phyloP scores from a whole-genome alignment of 2,888 invertebrate genomes.

The Elmis aenea region DNA sequence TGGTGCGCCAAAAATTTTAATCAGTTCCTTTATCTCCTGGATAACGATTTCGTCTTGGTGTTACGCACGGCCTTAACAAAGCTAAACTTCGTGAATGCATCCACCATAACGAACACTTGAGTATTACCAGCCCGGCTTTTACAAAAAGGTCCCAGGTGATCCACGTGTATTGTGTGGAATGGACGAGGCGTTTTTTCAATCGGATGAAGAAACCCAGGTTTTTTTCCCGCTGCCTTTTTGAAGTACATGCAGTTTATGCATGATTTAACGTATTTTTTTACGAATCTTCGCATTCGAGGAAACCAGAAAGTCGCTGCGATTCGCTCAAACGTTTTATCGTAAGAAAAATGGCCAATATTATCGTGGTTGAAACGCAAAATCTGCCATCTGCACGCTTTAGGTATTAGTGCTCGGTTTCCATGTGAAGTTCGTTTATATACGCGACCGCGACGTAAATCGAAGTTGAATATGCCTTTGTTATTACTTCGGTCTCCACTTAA shows the following conservation, averaged over 20 bases:
- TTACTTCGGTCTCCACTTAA: slow-evolving; percentile 7
- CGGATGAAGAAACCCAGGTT: slow-evolving; percentile 8
- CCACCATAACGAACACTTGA: slow-evolving; percentile 22
- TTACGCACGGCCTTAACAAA: slow-evolving; percentile 18
- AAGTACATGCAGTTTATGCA: slow-evolving; percentile 10
- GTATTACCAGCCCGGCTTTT: slow-evolving; percentile 8
- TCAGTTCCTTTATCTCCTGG: background rate
- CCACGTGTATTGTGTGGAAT: slow-evolving; percentile 6
- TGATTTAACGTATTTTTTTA: slow-evolving; percentile 6
- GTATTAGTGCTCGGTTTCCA: slow-evolving; percentile 20
- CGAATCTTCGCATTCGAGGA: slow-evolving; percentile 19
- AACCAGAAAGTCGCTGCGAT: slow-evolving; percentile 26
- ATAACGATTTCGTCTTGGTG: slow-evolving; percentile 6
- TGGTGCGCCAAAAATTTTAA: slow-evolving; percentile 16
- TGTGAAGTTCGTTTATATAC: slow-evolving; percentile 15
- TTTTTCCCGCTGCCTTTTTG: slow-evolving; percentile 8
- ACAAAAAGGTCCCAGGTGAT: slow-evolving; percentile 7
- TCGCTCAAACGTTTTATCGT: slow-evolving; percentile 25
- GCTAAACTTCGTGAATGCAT: slow-evolving; percentile 27
- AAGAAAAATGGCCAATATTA: slow-evolving; percentile 29
- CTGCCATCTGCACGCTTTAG: slow-evolving; percentile 25
- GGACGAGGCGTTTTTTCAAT: slow-evolving; percentile 4
- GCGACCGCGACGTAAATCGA: slow-evolving; percentile 16
- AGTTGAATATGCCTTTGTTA: slow-evolving; percentile 18
- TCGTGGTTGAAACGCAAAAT: slow-evolving; percentile 25